These are phyloP conservation scores for Drosophila pallidifrons DNA, from an alignment of 1,140 invertebrate species.

Conservation along the genomic window DNA sequence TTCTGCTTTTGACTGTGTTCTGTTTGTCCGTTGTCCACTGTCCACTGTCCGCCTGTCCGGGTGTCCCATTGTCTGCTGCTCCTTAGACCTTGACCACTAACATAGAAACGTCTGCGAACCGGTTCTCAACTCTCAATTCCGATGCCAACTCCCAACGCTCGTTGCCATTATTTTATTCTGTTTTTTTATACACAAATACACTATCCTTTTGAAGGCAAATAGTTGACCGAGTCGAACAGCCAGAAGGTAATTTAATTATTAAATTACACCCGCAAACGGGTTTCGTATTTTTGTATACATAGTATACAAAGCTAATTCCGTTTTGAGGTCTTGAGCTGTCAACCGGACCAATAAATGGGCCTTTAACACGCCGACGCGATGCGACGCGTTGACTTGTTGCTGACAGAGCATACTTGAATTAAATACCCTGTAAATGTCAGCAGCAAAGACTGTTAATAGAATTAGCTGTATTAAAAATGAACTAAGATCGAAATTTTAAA, in stretches of 20 bases:
- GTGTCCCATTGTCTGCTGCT: constrained; percentile 65
- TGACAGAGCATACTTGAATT: constrained; percentile 35
- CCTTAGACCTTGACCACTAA: constrained; percentile 85
- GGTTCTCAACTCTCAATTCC: constrained; percentile 45
- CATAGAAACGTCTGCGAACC: constrained; percentile 74
- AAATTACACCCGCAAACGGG: constrained; percentile 62
- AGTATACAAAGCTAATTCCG: constrained; percentile 39
- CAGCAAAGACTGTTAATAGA: too few species aligned
- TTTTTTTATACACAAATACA: neutral
- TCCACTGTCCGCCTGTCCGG: constrained; percentile 2
- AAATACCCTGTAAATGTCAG: constrained; percentile 18
- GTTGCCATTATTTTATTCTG: neutral
- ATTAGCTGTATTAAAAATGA: too few species aligned
- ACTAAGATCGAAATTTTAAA: too few species aligned
- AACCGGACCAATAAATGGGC: constrained; percentile 65
- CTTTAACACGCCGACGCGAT: constrained; percentile 37
- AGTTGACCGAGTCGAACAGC: constrained; percentile 33
- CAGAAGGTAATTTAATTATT: constrained; percentile 60
- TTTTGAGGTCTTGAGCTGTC: constrained; percentile 59
- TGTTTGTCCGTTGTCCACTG: constrained; percentile 31
- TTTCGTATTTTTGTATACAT: constrained; percentile 14
- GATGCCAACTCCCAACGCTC: constrained; percentile 6
- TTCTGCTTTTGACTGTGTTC: constrained; percentile 65
- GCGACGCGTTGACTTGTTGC: constrained; percentile 34
- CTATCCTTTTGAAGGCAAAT: constrained; percentile 15